Conservation (phyloP, 2,113 vertebrate genomes). For the Otis tarda region DNA sequence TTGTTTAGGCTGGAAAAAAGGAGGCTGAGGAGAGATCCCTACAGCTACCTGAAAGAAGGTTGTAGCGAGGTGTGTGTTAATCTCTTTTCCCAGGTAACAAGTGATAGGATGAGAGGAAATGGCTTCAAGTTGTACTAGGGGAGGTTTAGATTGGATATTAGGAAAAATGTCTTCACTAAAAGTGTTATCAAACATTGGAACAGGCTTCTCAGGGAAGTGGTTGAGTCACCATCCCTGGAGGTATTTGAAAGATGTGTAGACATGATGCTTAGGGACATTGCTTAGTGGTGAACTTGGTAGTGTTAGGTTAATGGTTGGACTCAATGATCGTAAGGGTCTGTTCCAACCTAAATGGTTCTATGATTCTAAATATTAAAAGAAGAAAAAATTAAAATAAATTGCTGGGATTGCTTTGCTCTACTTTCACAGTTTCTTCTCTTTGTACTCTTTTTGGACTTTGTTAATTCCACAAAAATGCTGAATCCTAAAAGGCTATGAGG, state of each 20-base stretch:
- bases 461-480: neutral
- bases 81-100: neutral
- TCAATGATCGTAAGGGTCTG: neutral
- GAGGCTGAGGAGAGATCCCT: neutral
- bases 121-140: rapidly evolving
- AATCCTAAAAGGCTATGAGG: neutral
- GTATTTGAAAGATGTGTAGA: neutral
- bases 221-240: neutral
- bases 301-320: neutral
- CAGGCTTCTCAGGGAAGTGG: neutral
- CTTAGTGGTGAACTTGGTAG: neutral
- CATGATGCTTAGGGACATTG: neutral
- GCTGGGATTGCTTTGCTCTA: neutral
- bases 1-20: neutral
- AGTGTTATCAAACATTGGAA: neutral
- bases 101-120: rapidly evolving
- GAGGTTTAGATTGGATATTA: neutral
- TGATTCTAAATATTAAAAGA: neutral
- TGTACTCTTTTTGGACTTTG: neutral
- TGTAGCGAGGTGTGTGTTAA: rapidly evolving
- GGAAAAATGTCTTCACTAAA: neutral
- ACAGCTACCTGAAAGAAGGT: neutral
- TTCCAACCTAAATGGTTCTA: neutral
- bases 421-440: neutral
- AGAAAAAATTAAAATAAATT: neutral